Evolutionary conservation across 2,113 vertebrate genomes (phyloP), one percentile per base, ranked within the genome.

Genomic region (Tautogolabrus adspersus): DNA sequence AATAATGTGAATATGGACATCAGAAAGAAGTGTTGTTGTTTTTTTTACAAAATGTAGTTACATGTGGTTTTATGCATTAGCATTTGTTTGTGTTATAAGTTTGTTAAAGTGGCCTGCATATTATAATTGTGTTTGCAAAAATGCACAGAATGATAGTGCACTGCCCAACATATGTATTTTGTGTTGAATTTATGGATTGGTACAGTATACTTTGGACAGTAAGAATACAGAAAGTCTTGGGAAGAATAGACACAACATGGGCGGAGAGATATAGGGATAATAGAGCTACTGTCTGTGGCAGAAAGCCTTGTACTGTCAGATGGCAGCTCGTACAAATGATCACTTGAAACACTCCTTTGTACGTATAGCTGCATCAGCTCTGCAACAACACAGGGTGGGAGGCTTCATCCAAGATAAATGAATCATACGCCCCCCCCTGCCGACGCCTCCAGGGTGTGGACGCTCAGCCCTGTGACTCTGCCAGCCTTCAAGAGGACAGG

Each of bases 401-500:
- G 72, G 47, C 30, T 81, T 77, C 72, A 57, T 66, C 58, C 37
- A 30, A 74, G 75, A 79, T 71, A 80, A 86, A 84, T 83, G 40
- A 71, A 74, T 82, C 63, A 71, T 79, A 58, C 51, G 1, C 7
- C 74, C 56, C 74, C 56, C 12, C 57, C 68, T 69, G 76, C 51
- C 0, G 30, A 40, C 13, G 49, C 69, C 69, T 80, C 60, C 70
- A 56, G 76, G 72, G 62, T 62, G 16, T 65, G 61, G 51, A 21
- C 13, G 8, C 67, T 76, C 18, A 61, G 34, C 62, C 49, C 59
- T 52, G 77, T 58, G 81, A 88, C 62, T 72, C 55, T 52, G 59
- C 44, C 65, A 49, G 66, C 15, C 73, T 70, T 26, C 30, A 18
- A n/a, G 57, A 67, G 40, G 59, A 81, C 58, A 3, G 11, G 63